Evolutionary conservation across 2,888 invertebrate species (phyloP), one percentile per base, ranked within the genome.

Genomic region (Deroplatys truncata): DNA sequence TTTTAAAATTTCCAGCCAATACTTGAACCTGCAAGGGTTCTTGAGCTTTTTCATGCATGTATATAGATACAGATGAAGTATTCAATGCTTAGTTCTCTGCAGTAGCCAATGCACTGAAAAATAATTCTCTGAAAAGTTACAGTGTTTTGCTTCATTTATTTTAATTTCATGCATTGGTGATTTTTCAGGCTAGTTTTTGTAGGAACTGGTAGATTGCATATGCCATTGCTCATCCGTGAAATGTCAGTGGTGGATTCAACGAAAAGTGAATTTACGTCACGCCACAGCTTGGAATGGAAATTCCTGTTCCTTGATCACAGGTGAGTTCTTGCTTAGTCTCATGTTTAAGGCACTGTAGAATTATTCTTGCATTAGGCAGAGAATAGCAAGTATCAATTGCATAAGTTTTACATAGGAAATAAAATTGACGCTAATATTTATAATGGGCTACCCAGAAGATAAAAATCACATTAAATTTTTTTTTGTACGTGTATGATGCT

Each of bases 241-340:
- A 97, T 98, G 94, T 96, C 97, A 0, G 94, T 98, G 2, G 95
- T 97, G 20, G 98, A 98, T 92, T 95, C 96, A 0, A 95, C 95
- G 5, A 96, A 97, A 92, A 96, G 95, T 91, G 98, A 98, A 94
- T 99, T 99, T 92, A 97, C 97, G 0, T 98, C 98, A 0, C 95
- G 98, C 35, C 98, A 98, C 92, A 98, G 98, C 93, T 95, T 99
- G 91, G 98, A 99, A 93, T 99, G 98, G 98, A 98, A 99, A 93
- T 99, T 98, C 93, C 94, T 99, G 31, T 98, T 98, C 93, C 93
- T 99, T 43, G 98, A 99, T 93, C 98, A 98, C 92, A 96, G 94
- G 94, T 94, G 91, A 90, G 91, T 49, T 72, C 56, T 72, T 49
- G 1, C 1, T 3, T 35, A 35, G 8, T 86, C 16, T 86, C 28